Conservation (phyloP, 2,888 invertebrate genomes). For the Hypomecis atomaria region DNA sequence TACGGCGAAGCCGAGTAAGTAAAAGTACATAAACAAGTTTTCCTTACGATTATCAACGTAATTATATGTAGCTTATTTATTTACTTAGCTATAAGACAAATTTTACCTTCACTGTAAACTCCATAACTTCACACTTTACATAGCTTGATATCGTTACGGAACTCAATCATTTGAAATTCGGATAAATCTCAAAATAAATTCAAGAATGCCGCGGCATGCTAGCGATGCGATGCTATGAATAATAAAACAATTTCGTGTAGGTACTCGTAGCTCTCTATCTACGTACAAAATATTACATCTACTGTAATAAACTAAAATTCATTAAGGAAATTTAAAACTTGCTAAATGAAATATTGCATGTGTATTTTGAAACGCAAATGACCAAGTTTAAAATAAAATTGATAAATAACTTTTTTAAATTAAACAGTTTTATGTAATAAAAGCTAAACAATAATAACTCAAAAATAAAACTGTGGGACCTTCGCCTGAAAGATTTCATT, state of each 20-base stretch:
- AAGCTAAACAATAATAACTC: no score
- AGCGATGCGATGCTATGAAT: background rate
- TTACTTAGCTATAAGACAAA: no score
- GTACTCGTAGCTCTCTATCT: background rate
- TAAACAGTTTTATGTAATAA: no score
- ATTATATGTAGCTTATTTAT: no score
- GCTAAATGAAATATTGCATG: constrained; percentile 9
- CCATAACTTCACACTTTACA: background rate
- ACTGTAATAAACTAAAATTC: background rate
- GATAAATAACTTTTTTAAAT: no score
- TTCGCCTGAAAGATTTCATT: no score
- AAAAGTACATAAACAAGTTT: no score
- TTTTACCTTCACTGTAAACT: no score
- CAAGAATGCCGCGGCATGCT: background rate
- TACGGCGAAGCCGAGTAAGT: no score
- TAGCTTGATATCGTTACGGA: background rate
- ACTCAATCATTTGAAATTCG: constrained; percentile 11
- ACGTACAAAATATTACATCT: background rate
- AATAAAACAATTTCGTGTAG: background rate
- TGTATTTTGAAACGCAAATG: constrained; percentile 6
- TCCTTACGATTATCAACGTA: no score
- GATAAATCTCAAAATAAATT: constrained; percentile 3
- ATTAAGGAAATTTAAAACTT: constrained; percentile 1
- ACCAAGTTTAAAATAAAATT: no score
- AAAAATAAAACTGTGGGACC: no score